Base-by-base conservation (phyloP, 2,113 vertebrate genomes). In the human (Homo sapiens) region DNA sequence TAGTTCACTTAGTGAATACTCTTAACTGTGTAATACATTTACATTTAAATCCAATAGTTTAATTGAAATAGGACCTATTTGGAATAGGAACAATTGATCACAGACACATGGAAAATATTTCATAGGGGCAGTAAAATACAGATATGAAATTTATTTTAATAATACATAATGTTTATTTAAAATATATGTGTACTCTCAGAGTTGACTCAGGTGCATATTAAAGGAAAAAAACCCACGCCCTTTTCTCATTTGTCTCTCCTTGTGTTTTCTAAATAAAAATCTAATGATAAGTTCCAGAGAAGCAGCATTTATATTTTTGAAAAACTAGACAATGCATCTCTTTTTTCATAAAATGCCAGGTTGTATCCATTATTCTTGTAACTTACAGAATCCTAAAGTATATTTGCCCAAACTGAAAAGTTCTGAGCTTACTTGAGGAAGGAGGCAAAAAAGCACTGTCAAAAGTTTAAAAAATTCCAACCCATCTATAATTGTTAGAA, bases 261-360 rank as follows among this genome's bases (percentile, higher is more conserved):
- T 96, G 81, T 94, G n/a, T 75, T 95, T 96, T 87, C 68, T 64
- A 96, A 93, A 86, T 43, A 93, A 89, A 94, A 92, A 66, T 64
- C 43, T 70, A 90, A 91, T 45, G 32, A 66, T 92, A 70, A 81
- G 38, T 84, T 96, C 35, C 66, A 84, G 55, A 84, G 70, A 97
- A 32, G 79, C 57, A 79, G 50, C 14, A 66, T 72, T 79, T 86
- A 14, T 40, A 73, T 89, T 89, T 70, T 73, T 35, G 61, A 35
- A 85, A 57, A 91, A 32, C 55, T 85, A 30, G 87, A 88, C 17
- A 75, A 83, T 76, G 40, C 17, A n/a, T 72, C 45, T 96, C 48
- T 92, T 18, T 55, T 93, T 95, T 92, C 45, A 92, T 61, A 59
- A 95, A 93, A 92, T n/a, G 43, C 64, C 57, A 91, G 64, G 7